Percentiles rank a stretch among this genome's conserved stretches.
These are phyloP conservation scores for Gymnoscopelus microlampas DNA, from an alignment of 2,797 vertebrate species.

Conservation along the genomic window DNA sequence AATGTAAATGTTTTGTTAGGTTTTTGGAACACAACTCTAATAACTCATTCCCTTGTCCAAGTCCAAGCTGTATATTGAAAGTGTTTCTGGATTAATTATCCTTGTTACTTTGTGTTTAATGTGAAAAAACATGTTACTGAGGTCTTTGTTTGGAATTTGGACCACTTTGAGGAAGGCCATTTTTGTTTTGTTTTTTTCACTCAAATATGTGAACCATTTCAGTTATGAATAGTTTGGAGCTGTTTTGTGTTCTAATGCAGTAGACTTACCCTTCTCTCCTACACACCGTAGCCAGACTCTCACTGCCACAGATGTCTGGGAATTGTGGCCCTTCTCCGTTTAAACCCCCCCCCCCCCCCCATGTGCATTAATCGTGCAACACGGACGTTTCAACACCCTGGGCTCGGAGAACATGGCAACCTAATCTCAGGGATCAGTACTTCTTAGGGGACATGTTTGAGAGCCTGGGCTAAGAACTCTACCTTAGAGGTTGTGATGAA, in stretches of 20 bases:
- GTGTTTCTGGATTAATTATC: conserved; percentile 8
- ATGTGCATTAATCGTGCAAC: conserved; percentile 10
- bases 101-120: not conserved
- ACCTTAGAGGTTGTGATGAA: conserved; percentile 23
- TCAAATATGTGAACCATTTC: conserved; percentile 37
- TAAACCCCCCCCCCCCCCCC: too few species aligned
- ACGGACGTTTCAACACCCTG: conserved; percentile 9
- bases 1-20: not conserved
- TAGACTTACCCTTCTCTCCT: not conserved
- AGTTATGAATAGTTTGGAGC: conserved; percentile 26
- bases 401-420: conserved; percentile 50
- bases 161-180: conserved; percentile 26
- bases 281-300: not conserved
- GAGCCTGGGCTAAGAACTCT: conserved; percentile 9
- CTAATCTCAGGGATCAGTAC: conserved; percentile 88
- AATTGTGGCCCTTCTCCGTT: conserved; percentile 1
- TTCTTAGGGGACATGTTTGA: conserved; percentile 52
- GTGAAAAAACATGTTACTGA: conserved; percentile 29
- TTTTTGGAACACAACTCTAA: conserved; percentile 43
- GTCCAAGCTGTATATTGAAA: conserved; percentile 29
- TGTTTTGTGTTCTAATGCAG: conserved; percentile 6
- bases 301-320: conserved; percentile 2
- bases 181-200: conserved; percentile 6
- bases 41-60: conserved; percentile 46
- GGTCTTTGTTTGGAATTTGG: conserved; percentile 35